Evolutionary conservation across 2,113 vertebrate genomes (phyloP).

Genomic region (cat (Felis catus)): DNA sequence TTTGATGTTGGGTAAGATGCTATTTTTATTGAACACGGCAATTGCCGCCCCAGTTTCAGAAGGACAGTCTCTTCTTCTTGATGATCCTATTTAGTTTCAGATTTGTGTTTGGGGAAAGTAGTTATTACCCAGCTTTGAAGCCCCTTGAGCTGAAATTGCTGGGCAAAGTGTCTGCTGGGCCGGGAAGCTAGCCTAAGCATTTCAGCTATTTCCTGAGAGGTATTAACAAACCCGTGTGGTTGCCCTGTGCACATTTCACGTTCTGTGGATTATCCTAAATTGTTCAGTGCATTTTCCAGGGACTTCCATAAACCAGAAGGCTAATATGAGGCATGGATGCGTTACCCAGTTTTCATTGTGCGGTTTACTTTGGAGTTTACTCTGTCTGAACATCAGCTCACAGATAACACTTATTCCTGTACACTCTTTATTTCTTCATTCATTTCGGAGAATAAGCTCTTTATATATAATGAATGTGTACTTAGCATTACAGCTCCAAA

Average conservation of each 20-base stretch:
- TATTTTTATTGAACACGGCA: constrained; percentile 71
- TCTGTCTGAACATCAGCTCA: neutral
- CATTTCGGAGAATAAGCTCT: constrained; percentile 21
- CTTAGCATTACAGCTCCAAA: neutral
- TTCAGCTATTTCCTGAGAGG: constrained; percentile 23
- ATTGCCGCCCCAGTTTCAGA: constrained; percentile 63
- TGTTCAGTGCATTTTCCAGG: constrained; percentile 23
- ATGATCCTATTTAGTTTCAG: constrained; percentile 74
- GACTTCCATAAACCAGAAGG: constrained; percentile 12
- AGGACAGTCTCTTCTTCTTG: constrained; percentile 70
- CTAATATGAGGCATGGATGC: neutral
- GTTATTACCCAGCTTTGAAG: constrained; percentile 68
- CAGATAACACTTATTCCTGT: neutral
- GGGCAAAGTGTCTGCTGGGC: constrained; percentile 33
- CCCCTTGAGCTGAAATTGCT: constrained; percentile 67
- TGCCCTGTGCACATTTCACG: neutral
- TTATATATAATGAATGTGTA: constrained; percentile 4
- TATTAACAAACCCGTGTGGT: neutral
- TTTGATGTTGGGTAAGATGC: constrained; percentile 65
- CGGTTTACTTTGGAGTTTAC: neutral
- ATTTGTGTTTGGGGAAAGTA: constrained; percentile 78
- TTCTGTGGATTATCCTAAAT: neutral
- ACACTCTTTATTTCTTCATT: neutral
- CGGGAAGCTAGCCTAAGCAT: neutral
- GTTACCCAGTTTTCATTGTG: constrained; percentile 8